These are phyloP conservation scores for Chrysopa pallens DNA, from an alignment of 1,140 invertebrate species.

Conservation along the genomic window DNA sequence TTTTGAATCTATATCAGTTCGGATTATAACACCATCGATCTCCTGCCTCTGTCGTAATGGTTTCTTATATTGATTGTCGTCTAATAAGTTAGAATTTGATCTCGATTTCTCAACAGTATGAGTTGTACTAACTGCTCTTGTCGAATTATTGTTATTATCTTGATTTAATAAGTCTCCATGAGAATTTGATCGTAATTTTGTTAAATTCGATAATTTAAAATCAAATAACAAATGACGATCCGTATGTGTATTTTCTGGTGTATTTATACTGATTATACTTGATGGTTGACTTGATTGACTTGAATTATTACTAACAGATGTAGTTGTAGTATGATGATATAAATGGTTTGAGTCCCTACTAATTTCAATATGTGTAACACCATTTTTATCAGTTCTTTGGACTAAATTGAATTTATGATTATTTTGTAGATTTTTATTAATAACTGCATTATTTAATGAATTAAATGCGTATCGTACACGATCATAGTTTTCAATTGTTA, in stretches of 20 bases:
- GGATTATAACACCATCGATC: background rate
- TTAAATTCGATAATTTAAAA: background rate
- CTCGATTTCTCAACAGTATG: background rate
- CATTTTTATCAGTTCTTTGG: conserved; percentile 22
- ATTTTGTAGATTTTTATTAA: background rate
- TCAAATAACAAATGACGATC: background rate
- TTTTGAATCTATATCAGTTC: background rate
- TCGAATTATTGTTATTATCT: background rate
- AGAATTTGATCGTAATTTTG: background rate
- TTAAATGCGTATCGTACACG: conserved; percentile 12
- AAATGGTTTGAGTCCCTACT: conserved; percentile 11
- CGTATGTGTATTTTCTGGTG: conserved; percentile 6
- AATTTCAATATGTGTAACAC: conserved; percentile 23
- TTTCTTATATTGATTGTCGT: background rate
- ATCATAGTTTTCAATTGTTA: conserved; percentile 18
- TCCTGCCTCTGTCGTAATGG: background rate
- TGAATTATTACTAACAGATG: background rate
- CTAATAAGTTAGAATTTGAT: background rate
- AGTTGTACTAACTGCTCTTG: background rate
- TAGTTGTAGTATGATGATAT: background rate
- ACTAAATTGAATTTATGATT: conserved; percentile 19
- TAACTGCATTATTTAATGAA: background rate
- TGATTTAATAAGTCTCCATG: background rate
- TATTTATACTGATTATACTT: conserved; percentile 17
- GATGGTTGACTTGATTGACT: conserved; percentile 9